Evolutionary conservation across 2,888 invertebrate species (phyloP).

Genomic region (Orthosia gracilis): DNA sequence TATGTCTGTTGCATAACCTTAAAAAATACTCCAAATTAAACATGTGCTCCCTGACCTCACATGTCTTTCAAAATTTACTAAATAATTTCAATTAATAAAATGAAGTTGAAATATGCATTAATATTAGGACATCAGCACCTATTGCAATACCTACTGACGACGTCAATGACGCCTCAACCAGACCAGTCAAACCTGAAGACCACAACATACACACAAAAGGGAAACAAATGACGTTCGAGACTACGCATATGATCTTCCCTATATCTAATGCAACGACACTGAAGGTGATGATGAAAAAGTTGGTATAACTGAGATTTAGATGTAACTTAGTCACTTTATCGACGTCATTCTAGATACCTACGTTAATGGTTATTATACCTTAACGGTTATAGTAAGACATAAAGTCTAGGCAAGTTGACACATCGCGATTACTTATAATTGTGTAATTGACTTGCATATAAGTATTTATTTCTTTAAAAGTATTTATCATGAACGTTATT

Average conservation of each 20-base stretch:
- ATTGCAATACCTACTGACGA: background rate
- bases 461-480: background rate
- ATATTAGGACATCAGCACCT: background rate
- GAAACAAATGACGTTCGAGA: slow-evolving; percentile 42
- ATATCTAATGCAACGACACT: slow-evolving; percentile 7
- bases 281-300: slow-evolving; percentile 3
- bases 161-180: slow-evolving; percentile 9
- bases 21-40: background rate
- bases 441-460: slow-evolving; percentile 40
- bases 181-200: slow-evolving; percentile 16
- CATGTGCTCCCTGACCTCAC: background rate
- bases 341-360: slow-evolving; percentile 26
- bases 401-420: slow-evolving; percentile 33
- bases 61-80: background rate
- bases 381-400: slow-evolving; percentile 5
- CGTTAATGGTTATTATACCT: slow-evolving; percentile 19
- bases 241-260: slow-evolving; percentile 37
- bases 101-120: background rate
- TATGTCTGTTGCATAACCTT: background rate
- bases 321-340: slow-evolving; percentile 21
- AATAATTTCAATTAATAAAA: slow-evolving; percentile 2
- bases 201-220: background rate
- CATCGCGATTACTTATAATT: slow-evolving; percentile 20
- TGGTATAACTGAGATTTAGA: background rate
- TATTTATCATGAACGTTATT: slow-evolving; percentile 17